These are phyloP conservation scores for Eriocheir sinensis DNA, from an alignment of 1,140 invertebrate genomes.

Conservation along the genomic window DNA sequence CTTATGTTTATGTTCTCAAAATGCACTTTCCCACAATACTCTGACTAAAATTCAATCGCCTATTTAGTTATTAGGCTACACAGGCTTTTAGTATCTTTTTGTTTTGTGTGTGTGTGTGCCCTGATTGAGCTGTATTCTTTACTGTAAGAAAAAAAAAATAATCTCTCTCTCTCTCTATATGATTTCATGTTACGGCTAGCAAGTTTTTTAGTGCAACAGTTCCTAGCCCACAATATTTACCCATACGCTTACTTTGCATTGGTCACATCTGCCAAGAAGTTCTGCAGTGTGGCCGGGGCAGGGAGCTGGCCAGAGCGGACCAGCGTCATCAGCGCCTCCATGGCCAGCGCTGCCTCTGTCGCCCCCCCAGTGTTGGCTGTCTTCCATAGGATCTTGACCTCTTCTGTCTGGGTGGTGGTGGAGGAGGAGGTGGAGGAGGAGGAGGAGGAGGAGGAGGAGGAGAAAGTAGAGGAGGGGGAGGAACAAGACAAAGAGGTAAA, in stretches of 20 bases:
- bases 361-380: conserved; percentile 69
- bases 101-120: too few species aligned
- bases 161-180: too few species aligned
- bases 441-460: not conserved
- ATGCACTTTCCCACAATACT: too few species aligned
- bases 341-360: conserved; percentile 62
- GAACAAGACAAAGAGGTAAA: not conserved
- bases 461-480: too few species aligned
- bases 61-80: too few species aligned
- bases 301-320: conserved; percentile 46
- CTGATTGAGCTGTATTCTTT: too few species aligned
- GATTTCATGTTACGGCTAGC: not conserved
- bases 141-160: too few species aligned
- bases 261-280: conserved; percentile 73
- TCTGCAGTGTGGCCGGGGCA: conserved; percentile 66
- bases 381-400: conserved; percentile 71
- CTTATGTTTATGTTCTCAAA: too few species aligned
- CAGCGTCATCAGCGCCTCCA: conserved; percentile 61
- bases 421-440: too few species aligned
- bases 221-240: not conserved
- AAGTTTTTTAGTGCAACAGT: too few species aligned
- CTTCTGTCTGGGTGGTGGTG: conserved; percentile 54
- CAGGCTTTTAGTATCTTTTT: too few species aligned
- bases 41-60: too few species aligned
- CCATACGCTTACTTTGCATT: conserved; percentile 67